Evolutionary conservation across 2,888 invertebrate species (phyloP).

Genomic region (Mesoligia furuncula): DNA sequence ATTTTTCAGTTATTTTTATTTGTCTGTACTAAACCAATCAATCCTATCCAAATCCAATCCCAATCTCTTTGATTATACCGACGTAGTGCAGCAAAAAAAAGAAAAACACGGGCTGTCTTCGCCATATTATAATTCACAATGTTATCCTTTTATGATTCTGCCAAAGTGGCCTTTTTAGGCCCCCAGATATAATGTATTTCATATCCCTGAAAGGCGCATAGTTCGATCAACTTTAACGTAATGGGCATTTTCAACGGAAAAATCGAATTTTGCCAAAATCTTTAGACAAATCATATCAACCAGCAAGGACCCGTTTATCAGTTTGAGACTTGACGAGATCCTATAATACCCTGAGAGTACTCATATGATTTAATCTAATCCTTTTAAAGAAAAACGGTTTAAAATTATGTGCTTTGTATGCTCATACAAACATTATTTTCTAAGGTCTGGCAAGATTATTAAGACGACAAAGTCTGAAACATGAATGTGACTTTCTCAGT

Average conservation of each 20-base stretch:
- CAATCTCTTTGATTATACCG: no score
- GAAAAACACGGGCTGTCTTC: no score
- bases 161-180: no score
- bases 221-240: background rate
- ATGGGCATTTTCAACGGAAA: background rate
- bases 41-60: no score
- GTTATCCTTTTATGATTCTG: no score
- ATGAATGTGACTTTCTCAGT: conserved; percentile 19
- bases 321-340: conserved; percentile 10
- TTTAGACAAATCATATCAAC: background rate
- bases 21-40: no score
- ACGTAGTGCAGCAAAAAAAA: no score
- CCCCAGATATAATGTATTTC: background rate
- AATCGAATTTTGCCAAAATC: background rate
- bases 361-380: conserved; percentile 9
- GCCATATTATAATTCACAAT: no score
- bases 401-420: conserved; percentile 6
- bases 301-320: background rate
- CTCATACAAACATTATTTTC: background rate
- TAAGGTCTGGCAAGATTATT: conserved; percentile 4
- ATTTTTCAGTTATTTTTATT: no score
- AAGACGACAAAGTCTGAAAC: background rate
- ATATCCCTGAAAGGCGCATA: background rate
- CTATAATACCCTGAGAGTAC: background rate
- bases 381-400: background rate